phyloP scores from a whole-genome alignment of 2,888 invertebrate species.

The Acronicta aceris region DNA sequence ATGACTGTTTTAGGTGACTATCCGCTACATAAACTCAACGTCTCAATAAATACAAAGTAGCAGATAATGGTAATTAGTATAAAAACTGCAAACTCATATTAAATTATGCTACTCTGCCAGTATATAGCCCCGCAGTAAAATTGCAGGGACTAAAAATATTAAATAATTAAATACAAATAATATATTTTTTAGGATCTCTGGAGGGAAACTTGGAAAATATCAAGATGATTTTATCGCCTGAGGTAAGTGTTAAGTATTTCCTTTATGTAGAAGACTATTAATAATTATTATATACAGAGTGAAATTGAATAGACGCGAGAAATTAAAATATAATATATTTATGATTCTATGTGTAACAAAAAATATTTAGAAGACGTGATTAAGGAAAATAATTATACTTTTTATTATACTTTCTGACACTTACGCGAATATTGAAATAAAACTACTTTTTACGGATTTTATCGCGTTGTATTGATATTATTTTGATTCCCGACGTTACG shows the following conservation, averaged over 20 bases:
- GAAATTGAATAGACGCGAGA: too few species aligned
- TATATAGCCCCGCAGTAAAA: not conserved
- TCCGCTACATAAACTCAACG: not conserved
- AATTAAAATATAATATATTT: too few species aligned
- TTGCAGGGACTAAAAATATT: not conserved
- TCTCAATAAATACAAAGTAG: not conserved
- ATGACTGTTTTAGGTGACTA: not conserved
- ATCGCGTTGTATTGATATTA: too few species aligned
- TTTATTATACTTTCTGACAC: too few species aligned
- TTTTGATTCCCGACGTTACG: too few species aligned
- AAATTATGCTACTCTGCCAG: not conserved
- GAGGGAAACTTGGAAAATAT: conserved; percentile 1
- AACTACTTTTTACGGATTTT: too few species aligned
- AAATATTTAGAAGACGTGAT: too few species aligned
- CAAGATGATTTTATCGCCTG: conserved; percentile 24
- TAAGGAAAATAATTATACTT: too few species aligned
- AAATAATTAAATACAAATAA: not conserved
- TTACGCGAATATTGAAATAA: too few species aligned
- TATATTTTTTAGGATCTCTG: conserved; percentile 24
- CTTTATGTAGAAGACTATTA: not conserved
- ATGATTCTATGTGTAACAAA: too few species aligned
- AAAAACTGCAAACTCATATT: conserved; percentile 6
- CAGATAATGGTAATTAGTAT: conserved; percentile 8
- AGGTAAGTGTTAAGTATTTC: conserved; percentile 28
- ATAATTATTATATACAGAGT: too few species aligned